Conservation (phyloP, 2,113 vertebrate species). For the Pygoscelis adeliae region DNA sequence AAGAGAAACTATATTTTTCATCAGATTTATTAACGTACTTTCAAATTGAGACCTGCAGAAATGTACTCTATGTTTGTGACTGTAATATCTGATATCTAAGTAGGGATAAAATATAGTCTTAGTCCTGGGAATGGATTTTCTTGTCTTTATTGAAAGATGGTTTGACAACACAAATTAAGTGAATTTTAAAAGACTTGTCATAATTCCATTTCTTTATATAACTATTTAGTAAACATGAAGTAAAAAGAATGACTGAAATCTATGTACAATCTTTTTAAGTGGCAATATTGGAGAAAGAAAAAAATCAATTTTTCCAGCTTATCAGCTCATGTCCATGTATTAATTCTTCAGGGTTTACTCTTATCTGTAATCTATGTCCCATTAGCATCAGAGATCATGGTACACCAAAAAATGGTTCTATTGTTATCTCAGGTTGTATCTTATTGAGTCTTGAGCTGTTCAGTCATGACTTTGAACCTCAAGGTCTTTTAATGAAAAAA, state of each 20-base stretch:
- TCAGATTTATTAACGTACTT: neutral
- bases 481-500: constrained; percentile 1
- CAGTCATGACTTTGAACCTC: neutral
- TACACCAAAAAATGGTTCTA: neutral
- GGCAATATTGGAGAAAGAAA: neutral
- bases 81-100: neutral
- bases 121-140: neutral
- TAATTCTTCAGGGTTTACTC: neutral
- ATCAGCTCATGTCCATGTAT: neutral
- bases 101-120: neutral
- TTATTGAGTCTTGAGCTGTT: neutral
- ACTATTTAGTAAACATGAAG: neutral
- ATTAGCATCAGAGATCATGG: neutral
- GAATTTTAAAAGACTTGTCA: neutral
- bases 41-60: neutral
- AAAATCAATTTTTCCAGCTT: neutral
- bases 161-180: constrained; percentile 7
- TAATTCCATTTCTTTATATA: neutral
- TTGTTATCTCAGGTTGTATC: constrained; percentile 5
- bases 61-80: neutral
- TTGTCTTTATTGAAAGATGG: neutral
- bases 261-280: neutral
- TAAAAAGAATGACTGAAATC: neutral
- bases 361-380: neutral
- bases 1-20: neutral